Evolutionary conservation across 2,113 vertebrate genomes (phyloP).

Genomic region (Bubo blakistoni): DNA sequence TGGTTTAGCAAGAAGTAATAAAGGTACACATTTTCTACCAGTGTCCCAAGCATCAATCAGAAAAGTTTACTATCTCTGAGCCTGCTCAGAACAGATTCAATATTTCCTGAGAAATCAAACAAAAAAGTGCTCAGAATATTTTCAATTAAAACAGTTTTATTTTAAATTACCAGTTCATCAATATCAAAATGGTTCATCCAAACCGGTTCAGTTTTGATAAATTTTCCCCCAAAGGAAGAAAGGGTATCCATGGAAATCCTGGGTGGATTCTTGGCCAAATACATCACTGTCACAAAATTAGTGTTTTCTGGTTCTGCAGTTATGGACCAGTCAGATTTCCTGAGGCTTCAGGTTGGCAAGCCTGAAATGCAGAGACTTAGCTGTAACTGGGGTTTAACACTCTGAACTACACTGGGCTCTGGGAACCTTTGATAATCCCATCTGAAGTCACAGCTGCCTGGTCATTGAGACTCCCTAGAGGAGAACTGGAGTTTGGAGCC

Average conservation of each 20-base stretch:
- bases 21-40: not conserved
- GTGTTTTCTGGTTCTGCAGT: not conserved
- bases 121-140: not conserved
- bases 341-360: not conserved
- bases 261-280: not conserved
- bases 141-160: not conserved
- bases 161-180: not conserved
- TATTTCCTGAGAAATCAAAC: not conserved
- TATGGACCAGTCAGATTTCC: not conserved
- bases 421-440: not conserved
- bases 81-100: not conserved
- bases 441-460: not conserved
- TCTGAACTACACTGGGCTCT: not conserved
- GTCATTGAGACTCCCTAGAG: not conserved
- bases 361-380: not conserved
- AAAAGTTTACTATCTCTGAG: not conserved
- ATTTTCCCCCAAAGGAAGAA: not conserved
- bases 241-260: not conserved
- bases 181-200: not conserved
- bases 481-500: not conserved
- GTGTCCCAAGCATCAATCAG: not conserved
- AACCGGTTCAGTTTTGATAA: not conserved
- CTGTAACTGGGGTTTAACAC: not conserved
- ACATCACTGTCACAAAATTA: not conserved
- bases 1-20: not conserved